Evolutionary conservation across 2,113 vertebrate genomes (phyloP), one percentile per base, ranked within the genome.

Genomic region (Callorhinus ursinus): DNA sequence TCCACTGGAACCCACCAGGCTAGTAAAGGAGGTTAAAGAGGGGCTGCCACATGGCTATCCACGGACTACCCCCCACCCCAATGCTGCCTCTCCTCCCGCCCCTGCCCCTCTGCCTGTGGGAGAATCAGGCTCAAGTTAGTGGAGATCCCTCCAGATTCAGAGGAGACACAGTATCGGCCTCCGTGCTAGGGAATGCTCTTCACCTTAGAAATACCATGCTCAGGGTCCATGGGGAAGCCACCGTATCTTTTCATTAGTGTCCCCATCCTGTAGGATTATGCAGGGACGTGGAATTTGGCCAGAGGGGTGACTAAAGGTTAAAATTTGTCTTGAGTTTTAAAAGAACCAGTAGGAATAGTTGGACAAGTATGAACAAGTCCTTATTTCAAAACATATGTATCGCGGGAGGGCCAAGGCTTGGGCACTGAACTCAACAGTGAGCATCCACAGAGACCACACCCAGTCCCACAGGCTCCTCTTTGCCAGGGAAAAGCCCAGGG

Each of bases 401-500:
- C 94, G 84, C n/a, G 39, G 81, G 65, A 96, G 65, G 81, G 85
- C 11, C 65, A 57, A 71, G 39, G 10, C 18, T 71, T 42, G 22
- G 81, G 53, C 39, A 86, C 53, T 26, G 31, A 57, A 79, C n/a
- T 80, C 74, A 96, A 91, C 10, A 13, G 61, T 63, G 67, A 93
- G 28, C 36, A 49, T 6, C 67, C 4, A 71, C 4, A 71, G 88
- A 95, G 72, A 89, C 5, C 59, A 96, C 65, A 85, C 11, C 33
- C 53, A 82, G 80, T 76, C 80, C 19, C 0, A 2, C 15, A 6
- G 10, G 42, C 76, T 76, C 88, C 63, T n/a, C 39, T 88, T 89
- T 88, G 79, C 3, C 59, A 77, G 97, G 93, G 86, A 95, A 88
- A 80, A 96, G 96, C 89, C 93, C 93, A 97, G 93, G 88, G 63